Evolutionary conservation across 2,113 vertebrate species (phyloP).

Genomic region (Manacus vitellinus): DNA sequence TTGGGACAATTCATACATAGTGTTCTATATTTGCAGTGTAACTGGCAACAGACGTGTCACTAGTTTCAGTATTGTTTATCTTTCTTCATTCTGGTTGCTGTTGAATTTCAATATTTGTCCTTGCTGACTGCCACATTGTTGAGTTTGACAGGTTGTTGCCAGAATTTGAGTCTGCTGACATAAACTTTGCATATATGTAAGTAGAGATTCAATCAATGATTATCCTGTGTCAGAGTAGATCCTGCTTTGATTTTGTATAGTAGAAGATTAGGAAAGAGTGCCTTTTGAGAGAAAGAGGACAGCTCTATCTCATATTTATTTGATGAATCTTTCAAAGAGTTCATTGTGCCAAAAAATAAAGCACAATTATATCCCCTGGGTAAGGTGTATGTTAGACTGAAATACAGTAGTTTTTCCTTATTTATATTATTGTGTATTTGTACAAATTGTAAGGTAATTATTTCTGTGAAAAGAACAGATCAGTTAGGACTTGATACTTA

Average conservation of each 20-base stretch:
- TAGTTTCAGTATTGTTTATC: not conserved
- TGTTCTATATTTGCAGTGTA: not conserved
- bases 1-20: not conserved
- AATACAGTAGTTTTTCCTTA: not conserved
- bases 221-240: not conserved
- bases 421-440: not conserved
- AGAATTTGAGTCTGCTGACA: not conserved
- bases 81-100: slow-evolving; percentile 11
- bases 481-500: not conserved
- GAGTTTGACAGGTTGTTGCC: not conserved
- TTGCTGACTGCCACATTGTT: not conserved
- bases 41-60: not conserved
- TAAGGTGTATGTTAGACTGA: not conserved
- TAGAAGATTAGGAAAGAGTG: not conserved
- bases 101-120: slow-evolving; percentile 40
- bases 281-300: not conserved
- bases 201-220: not conserved
- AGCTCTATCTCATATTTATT: not conserved
- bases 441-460: not conserved
- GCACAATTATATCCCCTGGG: not conserved
- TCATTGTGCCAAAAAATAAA: not conserved
- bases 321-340: not conserved
- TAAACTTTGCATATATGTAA: not conserved
- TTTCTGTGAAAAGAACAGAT: not conserved
- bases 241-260: not conserved